A percentile compares a stretch with the other conserved stretches of the same genome.
Conservation (phyloP, 2,113 vertebrate species). For the Ursus arctos region DNA sequence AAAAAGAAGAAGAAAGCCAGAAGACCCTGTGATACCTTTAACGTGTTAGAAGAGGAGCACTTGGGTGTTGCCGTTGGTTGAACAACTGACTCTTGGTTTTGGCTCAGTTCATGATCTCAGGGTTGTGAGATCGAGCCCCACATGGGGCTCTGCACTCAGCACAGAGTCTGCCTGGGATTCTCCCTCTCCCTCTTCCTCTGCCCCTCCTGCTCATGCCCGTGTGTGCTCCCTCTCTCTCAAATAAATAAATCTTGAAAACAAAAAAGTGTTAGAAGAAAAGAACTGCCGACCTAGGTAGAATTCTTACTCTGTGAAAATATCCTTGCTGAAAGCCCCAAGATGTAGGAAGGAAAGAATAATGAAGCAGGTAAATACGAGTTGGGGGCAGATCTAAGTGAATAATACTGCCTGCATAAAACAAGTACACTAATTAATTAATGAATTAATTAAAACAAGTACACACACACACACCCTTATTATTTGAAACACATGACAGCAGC, state of each 20-base stretch:
- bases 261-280: not conserved
- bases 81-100: not conserved
- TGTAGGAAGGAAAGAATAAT: not conserved
- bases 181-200: not conserved
- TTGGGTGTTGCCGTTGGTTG: not conserved
- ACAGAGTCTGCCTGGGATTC: not conserved
- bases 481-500: not conserved
- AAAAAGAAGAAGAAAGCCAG: not conserved
- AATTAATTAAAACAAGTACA: too few relatives aligned
- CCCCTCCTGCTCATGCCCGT: not conserved
- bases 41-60: not conserved
- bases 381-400: not conserved
- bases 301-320: constrained; percentile 27
- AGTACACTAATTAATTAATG: too few relatives aligned
- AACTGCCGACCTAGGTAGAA: not conserved
- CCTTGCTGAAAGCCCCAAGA: too few relatives aligned
- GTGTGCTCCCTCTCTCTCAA: not conserved
- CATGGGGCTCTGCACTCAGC: not conserved
- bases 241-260: not conserved
- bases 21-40: not conserved
- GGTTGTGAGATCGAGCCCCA: not conserved
- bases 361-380: not conserved
- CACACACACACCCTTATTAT: not conserved
- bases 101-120: not conserved
- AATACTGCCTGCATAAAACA: not conserved